Conservation (phyloP, 2,888 invertebrate genomes). For the Drosophila lacicola region DNA sequence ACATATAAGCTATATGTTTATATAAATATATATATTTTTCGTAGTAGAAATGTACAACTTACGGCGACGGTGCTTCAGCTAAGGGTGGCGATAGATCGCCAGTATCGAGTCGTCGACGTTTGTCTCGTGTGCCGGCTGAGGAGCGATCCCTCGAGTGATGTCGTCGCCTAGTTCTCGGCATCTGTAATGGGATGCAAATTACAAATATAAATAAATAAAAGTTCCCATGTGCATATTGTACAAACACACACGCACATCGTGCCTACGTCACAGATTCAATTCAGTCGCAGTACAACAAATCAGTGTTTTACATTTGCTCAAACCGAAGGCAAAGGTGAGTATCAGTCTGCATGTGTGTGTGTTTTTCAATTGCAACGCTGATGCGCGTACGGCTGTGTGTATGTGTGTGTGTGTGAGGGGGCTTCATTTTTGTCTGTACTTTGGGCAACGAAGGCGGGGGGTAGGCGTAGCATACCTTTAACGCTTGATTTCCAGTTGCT, state of each 20-base stretch:
- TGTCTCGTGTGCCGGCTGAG: slow-evolving; percentile 85
- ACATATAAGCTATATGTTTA: slow-evolving; percentile 13
- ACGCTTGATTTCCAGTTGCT: slow-evolving; percentile 31
- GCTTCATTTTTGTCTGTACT: slow-evolving; percentile 52
- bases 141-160: slow-evolving; percentile 89
- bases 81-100: slow-evolving; percentile 85
- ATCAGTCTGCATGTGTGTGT: slow-evolving; percentile 21
- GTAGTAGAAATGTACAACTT: slow-evolving; percentile 64
- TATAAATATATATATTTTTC: neutral
- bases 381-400: neutral
- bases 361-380: slow-evolving; percentile 53
- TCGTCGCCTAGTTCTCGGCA: slow-evolving; percentile 93
- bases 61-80: slow-evolving; percentile 83
- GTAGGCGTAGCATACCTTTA: slow-evolving; percentile 58
- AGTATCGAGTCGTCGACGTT: slow-evolving; percentile 90
- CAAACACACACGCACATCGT: slow-evolving; percentile 14
- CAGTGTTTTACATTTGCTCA: slow-evolving; percentile 26
- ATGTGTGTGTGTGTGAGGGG: slow-evolving; percentile 32
- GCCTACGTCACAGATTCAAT: slow-evolving; percentile 38
- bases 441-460: slow-evolving; percentile 7
- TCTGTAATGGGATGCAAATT: slow-evolving; percentile 85
- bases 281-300: slow-evolving; percentile 18
- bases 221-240: slow-evolving; percentile 14
- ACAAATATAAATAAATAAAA: neutral
- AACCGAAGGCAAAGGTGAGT: slow-evolving; percentile 62